Evolutionary conservation across 1,140 invertebrate genomes (phyloP).

Genomic region (Bicyclus anynana): DNA sequence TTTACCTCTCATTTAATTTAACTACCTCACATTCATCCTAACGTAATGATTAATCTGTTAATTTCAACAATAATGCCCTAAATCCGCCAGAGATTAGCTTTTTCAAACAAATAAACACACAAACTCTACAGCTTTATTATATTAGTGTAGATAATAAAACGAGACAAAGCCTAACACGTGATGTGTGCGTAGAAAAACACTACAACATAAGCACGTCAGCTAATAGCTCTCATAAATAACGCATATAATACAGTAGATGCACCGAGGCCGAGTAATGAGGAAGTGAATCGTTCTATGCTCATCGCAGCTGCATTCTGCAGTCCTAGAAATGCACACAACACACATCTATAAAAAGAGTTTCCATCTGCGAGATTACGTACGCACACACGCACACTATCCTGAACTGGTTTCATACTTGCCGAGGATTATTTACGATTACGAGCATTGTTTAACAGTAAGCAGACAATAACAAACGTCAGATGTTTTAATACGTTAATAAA

Average conservation of each 20-base stretch:
- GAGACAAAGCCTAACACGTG: neutral
- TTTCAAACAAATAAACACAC: no score
- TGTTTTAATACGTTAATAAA: slow-evolving; percentile 15
- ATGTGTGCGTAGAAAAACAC: neutral
- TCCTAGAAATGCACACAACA: slow-evolving; percentile 35
- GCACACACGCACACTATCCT: slow-evolving; percentile 15
- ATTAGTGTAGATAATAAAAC: neutral
- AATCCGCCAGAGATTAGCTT: no score
- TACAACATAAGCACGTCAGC: neutral
- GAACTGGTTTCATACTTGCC: slow-evolving; percentile 26
- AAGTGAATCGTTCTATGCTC: slow-evolving; percentile 41
- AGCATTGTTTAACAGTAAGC: slow-evolving; percentile 30
- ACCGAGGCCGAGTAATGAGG: slow-evolving; percentile 49
- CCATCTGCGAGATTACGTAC: slow-evolving; percentile 27
- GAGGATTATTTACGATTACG: slow-evolving; percentile 24
- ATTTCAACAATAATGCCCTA: no score
- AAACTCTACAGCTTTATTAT: no score
- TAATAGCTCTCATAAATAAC: neutral
- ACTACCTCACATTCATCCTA: no score
- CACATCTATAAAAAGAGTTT: slow-evolving; percentile 34
- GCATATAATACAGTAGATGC: slow-evolving; percentile 23
- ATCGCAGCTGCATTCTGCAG: slow-evolving; percentile 50
- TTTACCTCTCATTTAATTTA: no score
- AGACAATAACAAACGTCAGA: slow-evolving; percentile 31
- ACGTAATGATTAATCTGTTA: no score